Percentiles rank a stretch among this genome's conserved stretches.
Evolutionary conservation across 2,113 vertebrate genomes (phyloP).

Genomic region (Sakesphorus luctuosus): DNA sequence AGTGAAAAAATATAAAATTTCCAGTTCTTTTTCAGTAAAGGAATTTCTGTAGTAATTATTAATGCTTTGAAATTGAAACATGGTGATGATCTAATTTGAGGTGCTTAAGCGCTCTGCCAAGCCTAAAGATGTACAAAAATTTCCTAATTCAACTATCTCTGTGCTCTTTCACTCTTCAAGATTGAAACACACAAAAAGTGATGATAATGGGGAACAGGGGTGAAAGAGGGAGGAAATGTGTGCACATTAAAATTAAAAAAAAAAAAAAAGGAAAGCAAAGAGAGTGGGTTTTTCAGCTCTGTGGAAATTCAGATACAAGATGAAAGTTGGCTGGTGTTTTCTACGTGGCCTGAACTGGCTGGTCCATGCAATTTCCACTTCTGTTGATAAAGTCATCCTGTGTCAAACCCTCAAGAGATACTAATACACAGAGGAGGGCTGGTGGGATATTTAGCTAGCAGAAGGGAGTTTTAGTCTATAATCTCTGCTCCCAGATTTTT

Average conservation of each 20-base stretch:
- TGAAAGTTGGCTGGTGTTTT: not conserved
- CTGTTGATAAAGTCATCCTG: not conserved
- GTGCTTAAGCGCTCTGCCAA: not conserved
- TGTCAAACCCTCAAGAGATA: not conserved
- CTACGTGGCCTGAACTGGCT: not conserved
- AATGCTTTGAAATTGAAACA: not conserved
- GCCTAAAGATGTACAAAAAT: not conserved
- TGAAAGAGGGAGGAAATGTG: not conserved
- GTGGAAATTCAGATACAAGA: not conserved
- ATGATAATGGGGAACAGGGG: not conserved
- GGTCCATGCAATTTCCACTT: not conserved
- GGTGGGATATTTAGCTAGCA: not conserved
- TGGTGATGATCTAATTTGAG: not conserved
- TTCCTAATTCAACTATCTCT: not conserved
- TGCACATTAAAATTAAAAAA: not conserved
- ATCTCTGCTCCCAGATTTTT: not conserved
- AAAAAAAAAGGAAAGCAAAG: not conserved
- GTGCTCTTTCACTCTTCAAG: not conserved
- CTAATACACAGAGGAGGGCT: not conserved
- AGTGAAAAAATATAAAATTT: not conserved
- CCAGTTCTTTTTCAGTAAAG: not conserved
- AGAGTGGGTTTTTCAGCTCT: not conserved
- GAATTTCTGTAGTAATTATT: not conserved
- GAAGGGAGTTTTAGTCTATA: not conserved
- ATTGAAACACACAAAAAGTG: not conserved